Base-by-base conservation (phyloP, 1,140 invertebrate species). In the Drosophila varians region DNA sequence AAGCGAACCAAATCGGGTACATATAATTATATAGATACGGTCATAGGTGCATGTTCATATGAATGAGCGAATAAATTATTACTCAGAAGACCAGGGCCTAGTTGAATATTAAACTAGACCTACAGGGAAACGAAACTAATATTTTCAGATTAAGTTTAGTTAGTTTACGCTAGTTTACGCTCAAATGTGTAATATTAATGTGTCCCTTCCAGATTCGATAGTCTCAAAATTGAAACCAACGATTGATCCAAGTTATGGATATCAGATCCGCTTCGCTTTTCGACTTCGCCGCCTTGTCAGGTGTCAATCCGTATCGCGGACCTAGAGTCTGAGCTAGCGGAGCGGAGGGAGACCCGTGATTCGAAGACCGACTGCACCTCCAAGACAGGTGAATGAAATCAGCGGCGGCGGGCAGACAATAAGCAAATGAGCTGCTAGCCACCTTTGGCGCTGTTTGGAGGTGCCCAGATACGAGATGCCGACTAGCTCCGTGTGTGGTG, bases 1-100 rank as follows among this genome's bases (percentile, higher is more conserved):
- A 28, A 43, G 55, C 58, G 46, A 28, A 28, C 80, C 79, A 84
- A 80, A 86, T 84, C 79, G 61, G 72, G 76, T 42, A 76, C 73
- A 76, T 73, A 84, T 86, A 84, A 84, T 84, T 83, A 84, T 78
- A 73, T 73, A 55, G 70, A 77, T 70, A 70, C 72, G 60, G 64
- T 51, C 49, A 52, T 52, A 58, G 52, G 62, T 78, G 52, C 70
- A 73, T 73, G 53, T 57, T 28, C 53, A 77, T 62, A 55, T 42
- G 25, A 31, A 68, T 57, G 34, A 71, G 31, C 12, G 45, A 61
- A 72, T 72, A 72, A 38, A 68, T 72, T 73, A 72, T 12, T n/a
- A 18, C 9, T 7, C n/a, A n/a, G n/a, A n/a, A n/a, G n/a, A n/a
- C n/a, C n/a, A n/a, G n/a, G n/a, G n/a, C n/a, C n/a, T 21, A 21